Conservation (phyloP, 2,113 vertebrate genomes). For the Thinocorus orbignyianus region DNA sequence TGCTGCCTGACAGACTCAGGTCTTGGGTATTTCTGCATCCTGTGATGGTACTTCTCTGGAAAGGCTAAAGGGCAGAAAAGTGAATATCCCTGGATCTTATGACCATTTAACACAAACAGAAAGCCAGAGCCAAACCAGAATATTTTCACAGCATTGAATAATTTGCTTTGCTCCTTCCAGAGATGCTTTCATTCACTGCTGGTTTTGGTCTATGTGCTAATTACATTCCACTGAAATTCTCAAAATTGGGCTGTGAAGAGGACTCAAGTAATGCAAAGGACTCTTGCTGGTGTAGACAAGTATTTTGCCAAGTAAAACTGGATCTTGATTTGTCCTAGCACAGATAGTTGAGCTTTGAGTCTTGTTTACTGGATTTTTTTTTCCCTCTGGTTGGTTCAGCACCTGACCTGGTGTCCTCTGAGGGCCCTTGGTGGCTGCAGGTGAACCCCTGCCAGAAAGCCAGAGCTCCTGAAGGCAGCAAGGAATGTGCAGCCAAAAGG, state of each 20-base stretch:
- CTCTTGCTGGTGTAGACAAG: neutral
- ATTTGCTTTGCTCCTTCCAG: neutral
- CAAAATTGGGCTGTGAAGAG: neutral
- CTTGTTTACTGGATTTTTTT: neutral
- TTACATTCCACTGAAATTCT: neutral
- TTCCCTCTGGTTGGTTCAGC: neutral
- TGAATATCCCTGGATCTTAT: neutral
- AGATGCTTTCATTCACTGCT: neutral
- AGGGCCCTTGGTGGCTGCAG: neutral
- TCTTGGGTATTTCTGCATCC: neutral
- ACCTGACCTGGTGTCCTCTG: neutral
- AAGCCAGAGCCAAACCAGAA: neutral
- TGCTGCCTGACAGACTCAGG: neutral
- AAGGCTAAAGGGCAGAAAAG: neutral
- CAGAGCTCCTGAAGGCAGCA: neutral
- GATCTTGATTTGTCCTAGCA: neutral
- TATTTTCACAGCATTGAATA: neutral
- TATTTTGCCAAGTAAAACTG: neutral
- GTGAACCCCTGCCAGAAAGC: neutral
- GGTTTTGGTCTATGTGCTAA: neutral
- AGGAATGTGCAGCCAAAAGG: neutral
- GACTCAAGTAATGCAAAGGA: neutral
- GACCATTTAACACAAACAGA: neutral
- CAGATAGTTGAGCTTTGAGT: neutral
- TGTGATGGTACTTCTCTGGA: neutral